phyloP scores from a whole-genome alignment of 2,113 vertebrate species.

The Oncorhynchus masou region DNA sequence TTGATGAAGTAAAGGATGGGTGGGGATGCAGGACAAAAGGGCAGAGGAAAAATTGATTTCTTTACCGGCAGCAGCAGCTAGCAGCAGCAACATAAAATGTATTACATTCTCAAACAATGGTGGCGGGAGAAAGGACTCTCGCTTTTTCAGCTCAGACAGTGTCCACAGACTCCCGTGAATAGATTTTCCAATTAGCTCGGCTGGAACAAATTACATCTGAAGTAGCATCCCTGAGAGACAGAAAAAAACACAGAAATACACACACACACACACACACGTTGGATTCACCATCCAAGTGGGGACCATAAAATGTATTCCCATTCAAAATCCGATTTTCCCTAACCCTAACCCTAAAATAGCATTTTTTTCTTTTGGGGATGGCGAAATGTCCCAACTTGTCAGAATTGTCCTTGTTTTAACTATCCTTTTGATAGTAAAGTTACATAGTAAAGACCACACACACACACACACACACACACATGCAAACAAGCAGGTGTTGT shows the following conservation, averaged over 20 bases:
- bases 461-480: constrained; percentile 45
- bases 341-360: too few species aligned
- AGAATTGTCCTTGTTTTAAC: too few species aligned
- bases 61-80: constrained; percentile 59
- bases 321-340: too few species aligned
- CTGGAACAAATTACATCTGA: constrained; percentile 77
- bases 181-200: constrained; percentile 79
- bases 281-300: too few species aligned
- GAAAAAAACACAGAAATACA: constrained; percentile 70
- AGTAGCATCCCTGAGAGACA: constrained; percentile 74
- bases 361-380: too few species aligned
- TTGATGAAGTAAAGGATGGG: constrained; percentile 76
- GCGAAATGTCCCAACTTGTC: too few species aligned
- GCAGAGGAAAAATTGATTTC: constrained; percentile 77
- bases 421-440: too few species aligned
- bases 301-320: too few species aligned
- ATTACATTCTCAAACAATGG: constrained; percentile 79
- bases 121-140: constrained; percentile 73
- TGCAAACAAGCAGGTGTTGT: constrained; percentile 58
- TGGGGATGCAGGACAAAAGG: constrained; percentile 71
- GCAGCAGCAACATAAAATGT: constrained; percentile 77
- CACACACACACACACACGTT: constrained; percentile 47
- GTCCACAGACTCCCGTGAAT: constrained; percentile 70
- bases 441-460: too few species aligned
- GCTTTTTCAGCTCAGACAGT: constrained; percentile 72